Evolutionary conservation across 2,888 invertebrate genomes (phyloP), one percentile per base, ranked within the genome.

Genomic region (Volucella zonaria): DNA sequence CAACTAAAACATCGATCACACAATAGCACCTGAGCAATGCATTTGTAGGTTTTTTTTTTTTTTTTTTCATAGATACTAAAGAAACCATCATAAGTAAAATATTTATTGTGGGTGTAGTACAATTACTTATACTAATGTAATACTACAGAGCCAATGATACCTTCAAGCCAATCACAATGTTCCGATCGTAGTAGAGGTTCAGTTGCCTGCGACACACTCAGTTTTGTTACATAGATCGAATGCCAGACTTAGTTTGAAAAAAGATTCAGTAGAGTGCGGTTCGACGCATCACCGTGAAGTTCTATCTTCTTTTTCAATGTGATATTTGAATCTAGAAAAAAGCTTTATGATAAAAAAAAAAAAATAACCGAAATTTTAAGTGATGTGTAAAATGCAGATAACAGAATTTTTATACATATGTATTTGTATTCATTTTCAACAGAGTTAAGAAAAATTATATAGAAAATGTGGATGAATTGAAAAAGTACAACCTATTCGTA

Each of bases 191-290:
- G 43, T 75, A 58, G 67, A 59, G 52, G 74, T 81, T 68, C 68
- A 64, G 73, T 81, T 81, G 62, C 51, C 45, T 85, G 45, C 61
- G 64, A 77, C 76, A 81, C 76, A 73, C 76, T 77, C 59, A 85
- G 76, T 71, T 58, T 58, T 47, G 73, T 59, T 77, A 62, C 49
- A 38, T 47, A 71, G 40, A 45, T 75, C 38, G 59, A 64, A 76
- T 73, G 52, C 64, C 58, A 68, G 73, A 61, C 85, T 83, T 85
- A 85, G 85, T 85, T 81, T 40, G 43, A 59, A 73, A 81, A 68
- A 76, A 81, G 71, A 67, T 64, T 81, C 59, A 47, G 62, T 73
- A 42, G 73, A 85, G 85, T 81, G 76, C 75, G 85, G 85, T 73
- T 85, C 85, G 81, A 47, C 85, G 81, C 80, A 81, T 81, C 51